These are phyloP conservation scores for Drosophila sproati DNA, from an alignment of 1,140 invertebrate genomes.

Conservation along the genomic window DNA sequence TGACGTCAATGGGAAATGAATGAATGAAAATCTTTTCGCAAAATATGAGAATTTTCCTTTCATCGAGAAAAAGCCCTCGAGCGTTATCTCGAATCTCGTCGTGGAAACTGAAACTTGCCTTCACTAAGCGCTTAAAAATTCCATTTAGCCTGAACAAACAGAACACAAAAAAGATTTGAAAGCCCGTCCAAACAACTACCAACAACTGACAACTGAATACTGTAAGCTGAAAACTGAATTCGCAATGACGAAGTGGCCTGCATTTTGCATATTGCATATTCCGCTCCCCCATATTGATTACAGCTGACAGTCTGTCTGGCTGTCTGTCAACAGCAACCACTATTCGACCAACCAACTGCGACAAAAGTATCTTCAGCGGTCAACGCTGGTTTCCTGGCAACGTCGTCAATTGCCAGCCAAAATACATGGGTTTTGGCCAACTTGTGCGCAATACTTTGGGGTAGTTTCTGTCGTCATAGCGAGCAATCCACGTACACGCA, in stretches of 20 bases:
- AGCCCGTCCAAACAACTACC: background rate
- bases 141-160: constrained; percentile 49
- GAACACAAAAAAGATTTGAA: background rate
- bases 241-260: constrained; percentile 23
- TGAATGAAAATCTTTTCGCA: constrained; percentile 19
- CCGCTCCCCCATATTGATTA: constrained; percentile 17
- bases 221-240: constrained; percentile 7
- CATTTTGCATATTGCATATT: constrained; percentile 27
- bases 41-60: constrained; percentile 3
- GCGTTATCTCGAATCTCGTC: constrained; percentile 10
- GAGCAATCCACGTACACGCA: background rate
- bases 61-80: background rate
- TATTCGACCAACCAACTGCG: too few species aligned
- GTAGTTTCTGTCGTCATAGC: constrained; percentile 16
- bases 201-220: constrained; percentile 6
- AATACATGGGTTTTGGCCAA: constrained; percentile 15
- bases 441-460: constrained; percentile 8
- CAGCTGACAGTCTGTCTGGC: constrained; percentile 1
- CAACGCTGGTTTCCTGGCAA: constrained; percentile 19
- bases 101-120: constrained; percentile 19
- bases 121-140: constrained; percentile 37
- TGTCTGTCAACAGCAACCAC: background rate
- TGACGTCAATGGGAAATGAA: constrained; percentile 16
- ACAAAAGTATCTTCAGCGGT: constrained; percentile 7
- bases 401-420: background rate